A percentile compares a stretch with the other conserved stretches of the same genome.
phyloP scores from a whole-genome alignment of 35 echinoderm and acorn worm genomes.

The Heliocidaris erythrogramma region DNA sequence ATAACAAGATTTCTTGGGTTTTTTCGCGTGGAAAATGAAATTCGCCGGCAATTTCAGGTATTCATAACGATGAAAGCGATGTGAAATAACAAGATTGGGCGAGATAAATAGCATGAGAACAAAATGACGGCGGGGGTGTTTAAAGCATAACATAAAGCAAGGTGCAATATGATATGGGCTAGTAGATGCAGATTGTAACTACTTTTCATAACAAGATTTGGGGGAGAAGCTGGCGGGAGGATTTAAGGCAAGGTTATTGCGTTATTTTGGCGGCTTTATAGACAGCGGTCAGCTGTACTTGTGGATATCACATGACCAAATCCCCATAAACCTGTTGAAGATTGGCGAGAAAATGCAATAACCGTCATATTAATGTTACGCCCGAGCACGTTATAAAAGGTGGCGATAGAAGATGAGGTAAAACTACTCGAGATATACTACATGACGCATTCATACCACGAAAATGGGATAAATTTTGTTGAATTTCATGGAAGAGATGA shows the following conservation, averaged over 20 bases:
- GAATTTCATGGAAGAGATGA: neutral
- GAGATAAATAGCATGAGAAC: neutral
- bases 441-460: too few species aligned
- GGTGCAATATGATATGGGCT: neutral
- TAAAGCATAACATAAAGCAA: neutral
- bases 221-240: neutral
- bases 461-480: too few species aligned
- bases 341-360: slow-evolving; percentile 32
- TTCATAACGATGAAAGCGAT: slow-evolving; percentile 17
- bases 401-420: neutral
- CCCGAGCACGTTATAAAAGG: neutral
- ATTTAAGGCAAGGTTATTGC: slow-evolving; percentile 28
- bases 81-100: slow-evolving; percentile 16
- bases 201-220: neutral
- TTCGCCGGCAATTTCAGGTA: neutral
- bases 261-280: neutral
- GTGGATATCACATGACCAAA: slow-evolving; percentile 13
- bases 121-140: neutral
- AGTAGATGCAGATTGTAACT: neutral
- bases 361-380: slow-evolving; percentile 9
- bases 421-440: too few species aligned
- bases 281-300: slow-evolving; percentile 17
- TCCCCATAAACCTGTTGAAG: slow-evolving; percentile 36
- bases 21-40: slow-evolving; percentile 10
- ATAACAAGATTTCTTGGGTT: neutral